phyloP scores from a whole-genome alignment of 2,113 vertebrate species.

The Columbina picui region DNA sequence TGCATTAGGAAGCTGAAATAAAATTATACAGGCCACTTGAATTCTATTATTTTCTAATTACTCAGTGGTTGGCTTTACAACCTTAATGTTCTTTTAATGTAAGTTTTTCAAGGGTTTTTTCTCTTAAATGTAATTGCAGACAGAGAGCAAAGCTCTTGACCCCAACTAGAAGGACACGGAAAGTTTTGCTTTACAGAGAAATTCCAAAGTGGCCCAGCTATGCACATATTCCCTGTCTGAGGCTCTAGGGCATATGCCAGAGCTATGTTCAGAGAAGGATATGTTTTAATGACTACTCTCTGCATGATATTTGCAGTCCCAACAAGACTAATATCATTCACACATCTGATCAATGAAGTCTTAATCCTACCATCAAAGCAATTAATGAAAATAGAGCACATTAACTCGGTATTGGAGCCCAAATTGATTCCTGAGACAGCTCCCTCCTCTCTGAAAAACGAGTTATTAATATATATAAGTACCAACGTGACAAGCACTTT shows the following conservation, averaged over 20 bases:
- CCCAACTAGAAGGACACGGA: not conserved
- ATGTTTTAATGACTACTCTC: not conserved
- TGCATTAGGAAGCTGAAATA: constrained; percentile 39
- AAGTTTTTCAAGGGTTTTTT: constrained; percentile 2
- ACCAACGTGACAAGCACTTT: not conserved
- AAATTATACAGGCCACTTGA: constrained; percentile 51
- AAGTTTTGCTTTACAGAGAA: not conserved
- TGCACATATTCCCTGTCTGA: not conserved
- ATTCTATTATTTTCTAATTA: constrained; percentile 55
- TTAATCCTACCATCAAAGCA: constrained; percentile 28
- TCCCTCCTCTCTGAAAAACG: not conserved
- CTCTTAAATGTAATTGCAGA: not conserved
- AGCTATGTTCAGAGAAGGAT: not conserved
- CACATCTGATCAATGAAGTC: constrained; percentile 15
- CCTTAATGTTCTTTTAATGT: constrained; percentile 19
- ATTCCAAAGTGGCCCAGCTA: not conserved
- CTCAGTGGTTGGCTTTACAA: constrained; percentile 45
- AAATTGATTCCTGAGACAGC: constrained; percentile 4
- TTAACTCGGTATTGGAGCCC: not conserved
- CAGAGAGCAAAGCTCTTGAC: not conserved
- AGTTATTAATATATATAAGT: not conserved
- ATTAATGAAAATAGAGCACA: constrained; percentile 48
- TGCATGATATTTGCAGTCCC: not conserved
- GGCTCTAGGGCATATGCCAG: not conserved
- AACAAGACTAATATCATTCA: constrained; percentile 9